Conservation (phyloP, 2,113 vertebrate species). For the Aptenodytes forsteri region DNA sequence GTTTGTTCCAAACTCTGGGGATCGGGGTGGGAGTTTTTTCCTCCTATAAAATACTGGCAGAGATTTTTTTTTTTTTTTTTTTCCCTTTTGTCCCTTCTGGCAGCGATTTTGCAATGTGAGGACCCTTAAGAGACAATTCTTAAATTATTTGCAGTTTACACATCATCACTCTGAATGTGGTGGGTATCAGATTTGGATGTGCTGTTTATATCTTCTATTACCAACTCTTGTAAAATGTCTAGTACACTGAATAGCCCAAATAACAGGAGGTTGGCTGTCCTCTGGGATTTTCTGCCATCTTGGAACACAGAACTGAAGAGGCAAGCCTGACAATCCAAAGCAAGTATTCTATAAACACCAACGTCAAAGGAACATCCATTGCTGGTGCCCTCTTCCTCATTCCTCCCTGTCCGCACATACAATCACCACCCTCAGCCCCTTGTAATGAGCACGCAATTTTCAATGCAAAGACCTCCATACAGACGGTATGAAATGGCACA, state of each 20-base stretch:
- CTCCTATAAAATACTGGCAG: not conserved
- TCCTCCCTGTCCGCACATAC: not conserved
- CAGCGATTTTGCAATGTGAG: not conserved
- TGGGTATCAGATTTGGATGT: not conserved
- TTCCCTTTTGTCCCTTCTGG: rapidly evolving
- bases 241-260: not conserved
- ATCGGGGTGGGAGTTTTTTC: not conserved
- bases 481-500: not conserved
- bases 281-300: not conserved
- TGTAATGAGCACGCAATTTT: not conserved
- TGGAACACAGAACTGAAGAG: not conserved
- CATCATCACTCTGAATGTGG: not conserved
- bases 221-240: not conserved
- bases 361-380: rapidly evolving
- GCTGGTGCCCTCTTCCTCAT: not conserved
- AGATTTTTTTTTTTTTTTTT: not conserved
- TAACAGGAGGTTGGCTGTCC: not conserved
- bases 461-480: not conserved
- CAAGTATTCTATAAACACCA: not conserved
- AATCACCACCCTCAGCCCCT: not conserved
- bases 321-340: not conserved
- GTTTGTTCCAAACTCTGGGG: rapidly evolving
- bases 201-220: not conserved
- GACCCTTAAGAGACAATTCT: not conserved
- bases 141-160: not conserved